Percentiles rank a stretch among this genome's conserved stretches.
phyloP scores from a whole-genome alignment of 2,888 invertebrate genomes.

The Griposia aprilina region DNA sequence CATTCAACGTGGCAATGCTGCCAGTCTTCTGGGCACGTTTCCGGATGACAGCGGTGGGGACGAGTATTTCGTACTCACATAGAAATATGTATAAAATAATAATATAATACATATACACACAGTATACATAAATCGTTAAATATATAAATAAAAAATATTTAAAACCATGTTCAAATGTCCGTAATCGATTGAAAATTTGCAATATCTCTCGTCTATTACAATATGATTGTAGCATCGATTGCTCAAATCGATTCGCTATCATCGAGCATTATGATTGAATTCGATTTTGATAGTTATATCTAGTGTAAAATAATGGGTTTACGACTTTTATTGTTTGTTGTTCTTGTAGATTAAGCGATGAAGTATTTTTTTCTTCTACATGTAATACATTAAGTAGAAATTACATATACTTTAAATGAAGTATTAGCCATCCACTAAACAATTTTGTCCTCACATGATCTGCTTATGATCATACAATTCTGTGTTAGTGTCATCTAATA shows the following conservation, averaged over 20 bases:
- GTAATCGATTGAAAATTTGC: conserved; percentile 45
- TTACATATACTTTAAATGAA: neutral
- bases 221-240: conserved; percentile 53
- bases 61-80: neutral
- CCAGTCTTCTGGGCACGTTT: too few species aligned
- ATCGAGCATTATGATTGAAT: conserved; percentile 45
- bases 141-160: neutral
- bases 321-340: conserved; percentile 19
- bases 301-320: conserved; percentile 30
- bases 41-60: too few species aligned
- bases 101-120: neutral
- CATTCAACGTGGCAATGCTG: too few species aligned
- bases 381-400: neutral
- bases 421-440: neutral
- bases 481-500: neutral
- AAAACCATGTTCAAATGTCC: conserved; percentile 21
- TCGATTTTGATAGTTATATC: conserved; percentile 37
- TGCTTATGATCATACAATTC: neutral
- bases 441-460: neutral
- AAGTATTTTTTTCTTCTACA: neutral
- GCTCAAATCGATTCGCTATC: conserved; percentile 50
- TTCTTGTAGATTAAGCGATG: conserved; percentile 18
- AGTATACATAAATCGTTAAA: neutral
- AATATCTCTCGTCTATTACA: conserved; percentile 43
- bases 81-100: neutral